Base-by-base conservation (phyloP, 2,113 vertebrate genomes). In the Lophius piscatorius region DNA sequence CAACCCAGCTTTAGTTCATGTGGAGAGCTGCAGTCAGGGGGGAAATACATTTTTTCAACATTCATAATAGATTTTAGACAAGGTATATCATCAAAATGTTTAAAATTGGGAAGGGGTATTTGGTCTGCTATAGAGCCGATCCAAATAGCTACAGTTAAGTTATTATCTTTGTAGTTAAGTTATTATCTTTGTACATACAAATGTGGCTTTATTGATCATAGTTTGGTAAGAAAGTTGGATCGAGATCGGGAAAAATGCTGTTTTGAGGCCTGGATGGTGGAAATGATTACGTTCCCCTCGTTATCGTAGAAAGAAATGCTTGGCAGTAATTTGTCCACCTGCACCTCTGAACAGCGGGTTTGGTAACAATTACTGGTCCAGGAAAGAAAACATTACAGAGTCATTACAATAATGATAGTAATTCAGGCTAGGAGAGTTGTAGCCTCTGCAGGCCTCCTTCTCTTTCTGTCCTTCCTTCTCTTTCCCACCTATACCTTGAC, bases 401-500 rank as follows among this genome's bases (percentile, higher is more conserved):
- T 78, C 87, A 89, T 91, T 90, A 90, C 76, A 85, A 78, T 92
- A 91, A 92, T 90, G 85, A 90, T 84, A 88, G 89, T 92, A 70
- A 88, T 90, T 86, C 81, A 77, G 80, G 61, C 55, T 64, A 79
- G 76, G 76, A 77, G 58, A 81, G 81, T 86, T 57, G 55, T 65
- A 40, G 66, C 47, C 82, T 84, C 78, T 68, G 68, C 63, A 35
- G 82, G 78, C 59, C 38, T 59, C 45, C 60, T 70, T 68, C 64
- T 40, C 67, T 69, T 47, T 44, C 21, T 45, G 60, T 34, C 59
- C 38, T 35, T 70, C 9, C 14, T 29, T 21, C 2, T 44, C 33
- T 38, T 56, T 47, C 39, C 33, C 45, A 42, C 29, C 16, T 49
- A 33, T 40, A 59, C 24, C 18, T 55, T 56, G 10, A 65, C 49